phyloP scores from a whole-genome alignment of 2,113 vertebrate genomes.

The Ibidorhyncha struthersii region DNA sequence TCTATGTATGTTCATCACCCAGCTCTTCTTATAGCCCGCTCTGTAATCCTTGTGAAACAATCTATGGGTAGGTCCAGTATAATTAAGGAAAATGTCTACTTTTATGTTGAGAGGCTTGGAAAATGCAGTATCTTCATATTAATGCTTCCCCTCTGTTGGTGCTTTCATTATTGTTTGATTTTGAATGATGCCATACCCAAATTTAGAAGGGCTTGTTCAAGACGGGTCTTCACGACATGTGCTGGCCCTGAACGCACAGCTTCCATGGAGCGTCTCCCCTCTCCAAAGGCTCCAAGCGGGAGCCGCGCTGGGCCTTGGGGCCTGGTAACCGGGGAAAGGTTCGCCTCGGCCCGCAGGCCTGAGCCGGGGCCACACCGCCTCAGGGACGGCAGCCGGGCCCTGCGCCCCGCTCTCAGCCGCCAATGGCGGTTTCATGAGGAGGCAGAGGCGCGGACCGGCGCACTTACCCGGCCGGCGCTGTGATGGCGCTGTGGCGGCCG shows the following conservation, averaged over 20 bases:
- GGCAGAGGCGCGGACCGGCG: accelerated
- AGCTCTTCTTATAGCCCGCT: neutral
- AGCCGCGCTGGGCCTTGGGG: no score
- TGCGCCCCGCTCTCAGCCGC: accelerated
- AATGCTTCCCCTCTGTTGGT: no score
- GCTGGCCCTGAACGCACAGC: accelerated
- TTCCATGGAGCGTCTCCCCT: accelerated
- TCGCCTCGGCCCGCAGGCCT: neutral
- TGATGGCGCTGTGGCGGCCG: accelerated
- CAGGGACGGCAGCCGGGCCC: no score
- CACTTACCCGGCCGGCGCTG: neutral
- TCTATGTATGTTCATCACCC: accelerated
- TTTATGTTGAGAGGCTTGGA: no score
- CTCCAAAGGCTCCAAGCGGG: neutral
- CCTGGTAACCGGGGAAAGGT: accelerated
- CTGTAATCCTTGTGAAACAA: neutral
- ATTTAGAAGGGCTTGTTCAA: accelerated
- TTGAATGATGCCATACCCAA: accelerated
- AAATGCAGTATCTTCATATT: no score
- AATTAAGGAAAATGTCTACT: no score
- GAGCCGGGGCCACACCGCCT: no score
- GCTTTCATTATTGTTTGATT: neutral
- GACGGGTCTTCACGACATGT: accelerated
- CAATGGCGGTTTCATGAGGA: accelerated
- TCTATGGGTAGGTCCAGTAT: no score